Base-by-base conservation (phyloP, 2,888 invertebrate genomes). In the Micoletzkya japonica region DNA sequence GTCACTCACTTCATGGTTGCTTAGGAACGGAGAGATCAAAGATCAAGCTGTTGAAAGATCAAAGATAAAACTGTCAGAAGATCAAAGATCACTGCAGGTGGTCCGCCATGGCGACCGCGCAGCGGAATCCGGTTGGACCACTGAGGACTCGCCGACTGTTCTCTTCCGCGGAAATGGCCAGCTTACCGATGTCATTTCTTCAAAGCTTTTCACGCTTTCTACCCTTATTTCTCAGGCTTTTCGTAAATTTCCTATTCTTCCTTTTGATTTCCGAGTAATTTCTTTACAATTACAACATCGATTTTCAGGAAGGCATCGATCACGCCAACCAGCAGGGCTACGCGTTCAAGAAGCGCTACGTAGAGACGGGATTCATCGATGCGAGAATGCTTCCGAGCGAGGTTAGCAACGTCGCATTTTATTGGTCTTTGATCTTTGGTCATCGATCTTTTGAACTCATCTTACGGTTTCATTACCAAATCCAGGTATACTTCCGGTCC, bases 361-460 rank as follows among this genome's bases (percentile, higher is more conserved):
- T 61, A 28, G 49, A 61, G 61, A 61, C 14, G n/a, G 61, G 61
- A 28, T 61, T 61, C 61, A 61, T 61, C 32, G 61, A 61, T n/a
- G 49, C 39, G 32, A 39, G 44, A 44, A 44, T 44, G 30, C 44
- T 61, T 2, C 61, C 61, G 7, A 24, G n/a, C 7, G 30, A 61
- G 49, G 61, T 61, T 24, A 49, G 50, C n/a, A 58, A n/a, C 58
- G 4, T 20, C 10, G 20, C 20, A 44, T 44, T 44, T 44, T 44
- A 14, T 10, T 20, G 20, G 10, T 44, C 20, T 44, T 10, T 20
- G 20, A 44, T 10, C 20, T 14, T 20, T 14, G 20, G 44, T 14
- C 44, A 44, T 20, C 44, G 20, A 14, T 44, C 20, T 20, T 44
- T 10, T 44, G 44, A 14, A 44, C 20, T 44, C 20, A 44, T 20